Evolutionary conservation across 2,888 invertebrate species (phyloP).

Genomic region (Nipponacmea schrenckii): DNA sequence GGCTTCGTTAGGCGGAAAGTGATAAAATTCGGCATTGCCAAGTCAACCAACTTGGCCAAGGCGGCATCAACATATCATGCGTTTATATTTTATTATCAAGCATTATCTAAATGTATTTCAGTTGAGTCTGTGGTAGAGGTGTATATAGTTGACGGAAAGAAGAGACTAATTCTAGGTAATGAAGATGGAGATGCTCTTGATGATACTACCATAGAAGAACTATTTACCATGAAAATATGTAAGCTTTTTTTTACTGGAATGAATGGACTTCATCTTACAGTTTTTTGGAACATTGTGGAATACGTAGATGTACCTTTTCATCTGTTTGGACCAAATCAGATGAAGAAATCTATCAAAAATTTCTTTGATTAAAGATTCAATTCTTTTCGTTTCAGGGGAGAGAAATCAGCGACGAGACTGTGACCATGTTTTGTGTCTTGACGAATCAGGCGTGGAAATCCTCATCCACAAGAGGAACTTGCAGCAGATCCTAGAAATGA

Average conservation of each 20-base stretch:
- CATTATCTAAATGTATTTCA: not conserved
- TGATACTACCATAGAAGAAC: not conserved
- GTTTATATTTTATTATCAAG: too few species aligned
- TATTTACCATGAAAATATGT: slow-evolving; percentile 1
- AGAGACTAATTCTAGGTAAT: not conserved
- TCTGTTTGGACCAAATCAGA: too few species aligned
- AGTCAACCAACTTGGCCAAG: too few species aligned
- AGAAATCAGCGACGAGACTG: not conserved
- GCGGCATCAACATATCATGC: too few species aligned
- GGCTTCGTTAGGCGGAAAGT: too few species aligned
- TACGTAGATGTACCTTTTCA: too few species aligned
- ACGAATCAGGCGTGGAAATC: not conserved
- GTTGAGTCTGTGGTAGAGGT: not conserved
- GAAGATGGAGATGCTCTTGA: not conserved
- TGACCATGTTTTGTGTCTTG: not conserved
- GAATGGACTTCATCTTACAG: too few species aligned
- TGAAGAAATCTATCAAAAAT: too few species aligned
- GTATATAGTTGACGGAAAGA: not conserved
- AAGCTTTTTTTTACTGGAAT: not conserved
- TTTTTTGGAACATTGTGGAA: too few species aligned
- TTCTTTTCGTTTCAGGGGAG: not conserved
- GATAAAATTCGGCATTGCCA: too few species aligned
- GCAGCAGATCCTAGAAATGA: not conserved
- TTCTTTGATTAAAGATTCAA: too few species aligned
- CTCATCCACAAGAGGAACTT: not conserved